Evolutionary conservation across 2,888 invertebrate genomes (phyloP), one percentile per base, ranked within the genome.

Genomic region (Ichneumon xanthorius): DNA sequence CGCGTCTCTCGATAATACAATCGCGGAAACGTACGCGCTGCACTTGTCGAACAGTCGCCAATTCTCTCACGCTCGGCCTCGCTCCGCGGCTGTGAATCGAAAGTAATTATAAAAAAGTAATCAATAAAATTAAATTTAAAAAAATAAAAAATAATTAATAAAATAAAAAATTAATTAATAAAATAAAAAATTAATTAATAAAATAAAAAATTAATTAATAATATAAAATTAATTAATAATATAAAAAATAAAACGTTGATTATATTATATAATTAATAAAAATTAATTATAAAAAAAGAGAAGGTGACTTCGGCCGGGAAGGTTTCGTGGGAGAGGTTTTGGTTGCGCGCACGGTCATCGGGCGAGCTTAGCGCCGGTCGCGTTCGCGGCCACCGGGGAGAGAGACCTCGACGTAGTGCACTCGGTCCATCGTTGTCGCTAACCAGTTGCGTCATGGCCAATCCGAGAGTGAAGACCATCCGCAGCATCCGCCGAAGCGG

Each of bases 361-460:
- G 50, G 65, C 48, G 37, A 61, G 16, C 67, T 37, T 40, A 22
- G 76, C 76, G 76, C 65, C 76, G 76, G 65, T 48, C 48, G 45
- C 37, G 61, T 70, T 61, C 76, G 82, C 61, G 45, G 37, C 48
- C 50, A 40, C 37, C 76, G 76, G 19, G 50, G 53, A 68, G 78
- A 71, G 68, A 67, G 70, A 77, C n/a, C 37, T 53, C 76, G 80
- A 82, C 88, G 90, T 88, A 90, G 92, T 92, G 92, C 91, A 91
- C 91, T 91, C 88, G 88, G 89, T 89, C 89, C 88, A 86, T 86
- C 81, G 80, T 85, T 71, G 81, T 70, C 84, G 85, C 82, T 84
- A 84, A 87, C 82, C 82, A 87, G 86, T 86, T 81, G 82, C 85
- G 84, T 82, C 80, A 88, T 88, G 87, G 79, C 75, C 78, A 79